phyloP scores from a whole-genome alignment of 1,140 invertebrate genomes.

The Penaeus japonicus region DNA sequence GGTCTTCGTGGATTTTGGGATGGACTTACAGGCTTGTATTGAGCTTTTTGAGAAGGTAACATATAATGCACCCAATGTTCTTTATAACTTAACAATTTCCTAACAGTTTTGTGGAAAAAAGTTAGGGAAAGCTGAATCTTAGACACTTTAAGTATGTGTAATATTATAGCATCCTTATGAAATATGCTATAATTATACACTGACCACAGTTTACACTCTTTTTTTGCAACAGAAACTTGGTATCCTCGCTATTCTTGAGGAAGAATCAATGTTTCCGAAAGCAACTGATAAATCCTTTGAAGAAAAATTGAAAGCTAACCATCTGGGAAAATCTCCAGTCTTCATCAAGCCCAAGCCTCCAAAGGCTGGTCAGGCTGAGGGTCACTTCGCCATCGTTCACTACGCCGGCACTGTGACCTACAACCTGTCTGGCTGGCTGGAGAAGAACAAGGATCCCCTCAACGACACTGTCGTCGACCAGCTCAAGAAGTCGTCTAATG shows the following conservation, averaged over 20 bases:
- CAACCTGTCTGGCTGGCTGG: conserved; percentile 18
- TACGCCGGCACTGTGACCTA: conserved; percentile 37
- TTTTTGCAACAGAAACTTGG: conserved; percentile 70
- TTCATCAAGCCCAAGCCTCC: conserved; percentile 71
- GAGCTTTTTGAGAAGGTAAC: conserved; percentile 80
- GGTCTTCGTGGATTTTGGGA: conserved; percentile 76
- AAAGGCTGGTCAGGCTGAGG: conserved; percentile 68
- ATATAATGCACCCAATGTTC: background rate
- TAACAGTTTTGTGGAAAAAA: too few species aligned
- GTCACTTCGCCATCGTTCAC: conserved; percentile 59
- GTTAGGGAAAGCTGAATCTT: background rate
- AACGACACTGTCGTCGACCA: conserved; percentile 65
- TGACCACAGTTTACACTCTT: background rate
- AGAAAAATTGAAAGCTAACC: conserved; percentile 62
- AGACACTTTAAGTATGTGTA: background rate
- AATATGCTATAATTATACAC: background rate
- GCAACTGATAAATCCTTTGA: conserved; percentile 74
- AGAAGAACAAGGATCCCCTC: conserved; percentile 42
- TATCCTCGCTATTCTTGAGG: conserved; percentile 82
- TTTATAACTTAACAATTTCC: too few species aligned
- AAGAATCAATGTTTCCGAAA: conserved; percentile 79
- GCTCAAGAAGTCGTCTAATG: conserved; percentile 90
- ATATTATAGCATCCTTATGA: background rate
- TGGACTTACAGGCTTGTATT: conserved; percentile 74
- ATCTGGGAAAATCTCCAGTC: conserved; percentile 73